phyloP scores from a whole-genome alignment of 2,888 invertebrate genomes.

The Pristionchus exspectatus region DNA sequence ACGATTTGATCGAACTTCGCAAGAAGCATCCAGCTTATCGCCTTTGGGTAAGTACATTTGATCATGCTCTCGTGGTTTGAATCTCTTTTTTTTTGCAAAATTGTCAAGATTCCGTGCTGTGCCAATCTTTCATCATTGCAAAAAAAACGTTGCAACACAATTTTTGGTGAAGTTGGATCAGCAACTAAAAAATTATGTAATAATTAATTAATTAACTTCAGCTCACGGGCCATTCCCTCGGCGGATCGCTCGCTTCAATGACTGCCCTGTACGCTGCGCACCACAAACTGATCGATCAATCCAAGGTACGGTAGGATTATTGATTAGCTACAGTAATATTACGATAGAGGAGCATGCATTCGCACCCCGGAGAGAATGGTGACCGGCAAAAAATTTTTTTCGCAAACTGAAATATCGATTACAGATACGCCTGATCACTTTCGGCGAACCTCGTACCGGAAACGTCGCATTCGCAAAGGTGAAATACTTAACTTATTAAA shows the following conservation, averaged over 20 bases:
- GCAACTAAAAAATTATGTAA: no score
- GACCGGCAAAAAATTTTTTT: no score
- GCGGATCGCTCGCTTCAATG: constrained; percentile 77
- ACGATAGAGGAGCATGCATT: no score
- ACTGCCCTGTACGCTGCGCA: constrained; percentile 76
- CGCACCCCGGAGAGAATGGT: no score
- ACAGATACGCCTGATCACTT: constrained; percentile 72
- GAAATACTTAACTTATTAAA: no score
- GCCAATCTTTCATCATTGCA: no score
- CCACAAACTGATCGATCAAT: constrained; percentile 69
- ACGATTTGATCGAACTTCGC: constrained; percentile 72
- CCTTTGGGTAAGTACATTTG: constrained; percentile 67
- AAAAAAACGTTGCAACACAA: no score
- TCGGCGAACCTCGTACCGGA: constrained; percentile 78
- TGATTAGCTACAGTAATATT: constrained; percentile 22
- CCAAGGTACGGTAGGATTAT: constrained; percentile 60
- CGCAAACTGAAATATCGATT: not conserved
- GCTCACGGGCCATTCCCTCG: constrained; percentile 77
- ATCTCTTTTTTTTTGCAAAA: not conserved
- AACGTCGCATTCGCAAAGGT: constrained; percentile 77
- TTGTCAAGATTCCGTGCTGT: no score
- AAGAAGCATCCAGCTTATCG: constrained; percentile 76
- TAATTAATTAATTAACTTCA: constrained; percentile 45
- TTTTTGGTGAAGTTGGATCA: no score
- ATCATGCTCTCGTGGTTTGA: not conserved